A percentile compares a stretch with the other conserved stretches of the same genome.
phyloP scores from a whole-genome alignment of 2,797 vertebrate genomes.

The Gila robusta region DNA sequence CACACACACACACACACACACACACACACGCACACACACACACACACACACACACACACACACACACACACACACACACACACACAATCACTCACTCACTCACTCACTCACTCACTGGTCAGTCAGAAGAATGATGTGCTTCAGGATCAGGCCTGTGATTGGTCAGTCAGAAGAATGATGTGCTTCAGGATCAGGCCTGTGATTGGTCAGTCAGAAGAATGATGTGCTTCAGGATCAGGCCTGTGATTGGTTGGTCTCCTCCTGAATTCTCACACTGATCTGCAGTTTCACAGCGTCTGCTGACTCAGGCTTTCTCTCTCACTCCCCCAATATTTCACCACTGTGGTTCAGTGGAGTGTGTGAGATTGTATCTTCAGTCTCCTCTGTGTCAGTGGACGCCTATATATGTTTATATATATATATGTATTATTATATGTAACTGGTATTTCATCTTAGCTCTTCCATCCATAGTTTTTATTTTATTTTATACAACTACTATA shows the following conservation, averaged over 20 bases:
- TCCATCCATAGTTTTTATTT: background rate
- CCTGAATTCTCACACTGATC: constrained; percentile 7
- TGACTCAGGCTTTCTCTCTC: constrained; percentile 23
- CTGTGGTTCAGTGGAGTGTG: background rate
- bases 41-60: no score
- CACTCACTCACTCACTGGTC: no score
- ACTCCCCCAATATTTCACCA: constrained; percentile 6
- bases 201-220: background rate
- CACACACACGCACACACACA: no score
- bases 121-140: no score
- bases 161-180: background rate
- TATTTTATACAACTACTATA: background rate
- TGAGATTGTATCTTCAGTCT: background rate
- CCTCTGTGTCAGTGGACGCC: background rate
- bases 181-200: background rate
- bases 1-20: no score
- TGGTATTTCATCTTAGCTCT: background rate
- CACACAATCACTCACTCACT: no score
- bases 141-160: no score
- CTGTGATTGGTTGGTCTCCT: constrained; percentile 23
- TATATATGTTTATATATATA: background rate
- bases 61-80: no score
- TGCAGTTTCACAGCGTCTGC: constrained; percentile 23
- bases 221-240: background rate
- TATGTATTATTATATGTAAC: background rate